A percentile compares a stretch with the other conserved stretches of the same genome.
Conservation (phyloP, 2,113 vertebrate species). For the Chlorodrepanis virens region DNA sequence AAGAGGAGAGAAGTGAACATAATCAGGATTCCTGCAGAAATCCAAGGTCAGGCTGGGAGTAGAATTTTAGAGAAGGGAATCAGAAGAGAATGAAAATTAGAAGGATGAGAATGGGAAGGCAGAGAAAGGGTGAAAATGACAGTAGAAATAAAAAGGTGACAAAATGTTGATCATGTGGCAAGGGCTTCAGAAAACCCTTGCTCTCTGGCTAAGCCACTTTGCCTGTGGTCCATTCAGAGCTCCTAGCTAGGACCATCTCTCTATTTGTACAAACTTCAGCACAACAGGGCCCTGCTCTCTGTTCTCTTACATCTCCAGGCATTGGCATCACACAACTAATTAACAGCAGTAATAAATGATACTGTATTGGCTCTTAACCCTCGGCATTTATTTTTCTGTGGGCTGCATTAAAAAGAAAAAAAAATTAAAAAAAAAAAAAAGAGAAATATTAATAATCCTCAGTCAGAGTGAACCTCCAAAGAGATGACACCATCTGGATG, state of each 20-base stretch:
- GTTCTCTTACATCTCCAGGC: background rate
- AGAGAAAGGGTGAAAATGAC: background rate
- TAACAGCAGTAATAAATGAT: conserved; percentile 36
- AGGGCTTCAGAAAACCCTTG: background rate
- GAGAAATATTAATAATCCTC: conserved; percentile 38
- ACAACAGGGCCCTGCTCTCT: background rate
- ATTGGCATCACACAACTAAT: background rate
- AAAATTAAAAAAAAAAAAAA: background rate
- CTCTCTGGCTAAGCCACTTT: background rate
- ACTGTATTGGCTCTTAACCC: conserved; percentile 2
- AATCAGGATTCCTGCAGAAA: background rate
- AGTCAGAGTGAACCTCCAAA: conserved; percentile 1
- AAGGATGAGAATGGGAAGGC: background rate
- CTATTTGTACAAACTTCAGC: background rate
- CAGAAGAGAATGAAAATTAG: background rate
- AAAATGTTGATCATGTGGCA: background rate
- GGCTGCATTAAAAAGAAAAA: conserved; percentile 7
- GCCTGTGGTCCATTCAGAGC: background rate
- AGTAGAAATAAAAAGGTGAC: background rate
- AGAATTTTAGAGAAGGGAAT: background rate
- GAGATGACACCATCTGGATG: conserved; percentile 66
- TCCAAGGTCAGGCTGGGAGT: conserved; percentile 8
- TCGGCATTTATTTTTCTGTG: conserved; percentile 28
- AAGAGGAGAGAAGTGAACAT: background rate
- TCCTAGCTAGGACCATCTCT: background rate